Evolutionary conservation across 2,113 vertebrate genomes (phyloP).

Genomic region (Noctilio leporinus): DNA sequence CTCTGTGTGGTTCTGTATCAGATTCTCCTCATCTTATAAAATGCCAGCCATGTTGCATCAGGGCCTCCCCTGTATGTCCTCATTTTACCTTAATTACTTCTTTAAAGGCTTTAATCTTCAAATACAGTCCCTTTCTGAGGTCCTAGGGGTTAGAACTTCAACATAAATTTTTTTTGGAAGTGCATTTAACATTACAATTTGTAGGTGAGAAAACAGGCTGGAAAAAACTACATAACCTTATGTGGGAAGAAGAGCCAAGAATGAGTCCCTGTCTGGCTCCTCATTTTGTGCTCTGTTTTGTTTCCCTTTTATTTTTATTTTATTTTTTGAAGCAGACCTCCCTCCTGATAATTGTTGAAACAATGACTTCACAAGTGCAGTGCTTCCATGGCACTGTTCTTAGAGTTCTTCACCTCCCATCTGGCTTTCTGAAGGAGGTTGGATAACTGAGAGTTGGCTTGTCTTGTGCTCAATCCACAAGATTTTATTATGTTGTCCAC

Average conservation of each 20-base stretch:
- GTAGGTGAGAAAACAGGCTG: background rate
- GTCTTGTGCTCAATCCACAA: background rate
- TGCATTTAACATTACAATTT: background rate
- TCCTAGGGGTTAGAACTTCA: background rate
- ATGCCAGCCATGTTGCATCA: background rate
- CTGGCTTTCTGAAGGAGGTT: background rate
- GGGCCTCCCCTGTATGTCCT: background rate
- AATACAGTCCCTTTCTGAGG: background rate
- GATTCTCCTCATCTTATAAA: background rate
- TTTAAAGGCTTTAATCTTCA: background rate
- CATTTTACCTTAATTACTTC: background rate
- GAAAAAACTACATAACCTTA: background rate
- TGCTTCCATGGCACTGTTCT: background rate
- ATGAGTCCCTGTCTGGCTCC: background rate
- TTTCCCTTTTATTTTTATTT: background rate
- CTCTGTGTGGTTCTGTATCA: background rate
- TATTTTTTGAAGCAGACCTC: background rate
- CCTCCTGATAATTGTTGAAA: background rate
- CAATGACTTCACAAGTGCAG: background rate
- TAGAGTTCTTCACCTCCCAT: background rate
- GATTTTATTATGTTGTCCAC: background rate
- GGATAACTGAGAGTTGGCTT: background rate
- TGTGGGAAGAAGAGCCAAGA: background rate
- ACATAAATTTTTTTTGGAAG: background rate
- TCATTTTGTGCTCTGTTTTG: background rate